phyloP scores from a whole-genome alignment of 2,113 vertebrate genomes.

The Aptenodytes forsteri region DNA sequence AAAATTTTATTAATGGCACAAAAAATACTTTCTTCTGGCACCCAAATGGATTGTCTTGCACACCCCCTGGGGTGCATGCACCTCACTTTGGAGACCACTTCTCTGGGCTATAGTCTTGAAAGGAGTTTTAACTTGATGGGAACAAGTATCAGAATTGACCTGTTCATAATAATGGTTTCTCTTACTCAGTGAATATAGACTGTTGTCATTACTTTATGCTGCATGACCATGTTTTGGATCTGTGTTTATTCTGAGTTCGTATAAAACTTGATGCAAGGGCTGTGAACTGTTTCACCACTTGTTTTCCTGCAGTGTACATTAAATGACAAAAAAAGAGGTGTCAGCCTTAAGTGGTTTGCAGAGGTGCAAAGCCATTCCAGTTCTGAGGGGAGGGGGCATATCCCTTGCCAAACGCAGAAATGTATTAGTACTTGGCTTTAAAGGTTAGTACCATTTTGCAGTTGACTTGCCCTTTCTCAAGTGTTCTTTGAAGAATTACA shows the following conservation, averaged over 20 bases:
- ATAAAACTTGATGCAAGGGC: not conserved
- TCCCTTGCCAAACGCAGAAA: not conserved
- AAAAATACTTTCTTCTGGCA: not conserved
- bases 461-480: not conserved
- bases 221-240: not conserved
- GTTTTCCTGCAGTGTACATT: not conserved
- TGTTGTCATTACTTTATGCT: not conserved
- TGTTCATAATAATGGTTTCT: not conserved
- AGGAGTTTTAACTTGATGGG: not conserved
- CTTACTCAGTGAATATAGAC: not conserved
- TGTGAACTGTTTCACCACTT: not conserved
- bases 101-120: not conserved
- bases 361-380: not conserved
- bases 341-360: not conserved
- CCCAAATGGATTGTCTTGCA: not conserved
- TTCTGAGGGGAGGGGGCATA: not conserved
- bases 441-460: not conserved
- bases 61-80: not conserved
- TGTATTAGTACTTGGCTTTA: not conserved
- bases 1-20: not conserved
- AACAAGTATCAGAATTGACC: not conserved
- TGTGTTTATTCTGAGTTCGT: not conserved
- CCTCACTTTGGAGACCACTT: not conserved
- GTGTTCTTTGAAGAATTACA: not conserved
- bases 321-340: not conserved